Evolutionary conservation across 2,888 invertebrate species (phyloP), one percentile per base, ranked within the genome.

Genomic region (Poecilobothrus nobilitatus): DNA sequence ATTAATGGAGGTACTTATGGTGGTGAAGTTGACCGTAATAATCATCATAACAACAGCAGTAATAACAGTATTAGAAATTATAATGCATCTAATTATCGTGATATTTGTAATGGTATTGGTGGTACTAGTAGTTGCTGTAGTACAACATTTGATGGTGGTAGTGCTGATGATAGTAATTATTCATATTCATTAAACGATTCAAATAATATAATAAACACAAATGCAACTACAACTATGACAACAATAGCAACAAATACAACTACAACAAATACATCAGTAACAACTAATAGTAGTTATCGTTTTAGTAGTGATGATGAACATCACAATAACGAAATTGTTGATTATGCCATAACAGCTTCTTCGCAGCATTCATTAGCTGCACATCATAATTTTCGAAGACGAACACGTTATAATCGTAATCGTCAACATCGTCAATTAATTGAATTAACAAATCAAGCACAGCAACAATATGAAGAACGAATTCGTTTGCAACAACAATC

Each of bases 331-430:
- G 73, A 75, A 63, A 73, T 76, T 72, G 74, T 75, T 68, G 75
- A 76, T 73, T 76, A 73, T 27, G 71, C 75, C 66, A 66, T 75
- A 67, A 74, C 76, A 66, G 73, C 76, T 41, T 75, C 75, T 66
- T 74, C 77, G 73, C 77, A 79, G 1, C 80, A 80, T 66, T 78
- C 78, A 34, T 72, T 75, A 18, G 69, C 76, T 67, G 74, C 74
- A 65, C 74, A 76, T 67, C 73, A 75, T 53, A 75, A 74, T 65
- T 76, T 72, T 21, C 71, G 71, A 66, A 70, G 66, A 68, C 68
- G 65, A 20, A 65, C 22, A 27, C 69, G 69, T 65, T 20, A 53
- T 53, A 53, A 15, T 18, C n/a, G 53, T 12, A 53, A 53, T 53
- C 53, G 53, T 53, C 53, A 53, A 12, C 18, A 53, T 12, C 15